These are phyloP conservation scores for Drosophila repletoides DNA, from an alignment of 1,140 invertebrate species.

Conservation along the genomic window DNA sequence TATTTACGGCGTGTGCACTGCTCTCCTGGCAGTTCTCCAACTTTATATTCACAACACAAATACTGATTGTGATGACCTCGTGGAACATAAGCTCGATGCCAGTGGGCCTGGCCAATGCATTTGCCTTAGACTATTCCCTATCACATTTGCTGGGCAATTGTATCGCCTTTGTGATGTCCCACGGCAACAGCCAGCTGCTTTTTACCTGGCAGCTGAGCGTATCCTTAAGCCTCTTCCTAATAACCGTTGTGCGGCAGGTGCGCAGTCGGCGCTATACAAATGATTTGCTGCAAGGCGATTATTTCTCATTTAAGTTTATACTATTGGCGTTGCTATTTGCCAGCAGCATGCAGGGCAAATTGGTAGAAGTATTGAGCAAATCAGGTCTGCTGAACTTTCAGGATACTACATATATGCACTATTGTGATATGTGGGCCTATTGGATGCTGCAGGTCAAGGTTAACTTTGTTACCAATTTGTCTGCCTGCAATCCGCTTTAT, in stretches of 20 bases:
- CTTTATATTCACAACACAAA: conserved; percentile 74
- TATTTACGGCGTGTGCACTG: conserved; percentile 66
- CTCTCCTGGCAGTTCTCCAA: conserved; percentile 80
- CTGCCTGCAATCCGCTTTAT: conserved; percentile 70
- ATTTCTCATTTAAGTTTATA: conserved; percentile 66
- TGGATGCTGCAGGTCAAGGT: conserved; percentile 72
- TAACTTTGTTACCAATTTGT: conserved; percentile 67
- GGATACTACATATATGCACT: conserved; percentile 50
- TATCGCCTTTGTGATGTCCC: conserved; percentile 70
- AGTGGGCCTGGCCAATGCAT: conserved; percentile 45
- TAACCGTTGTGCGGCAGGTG: conserved; percentile 50
- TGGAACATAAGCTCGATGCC: conserved; percentile 52
- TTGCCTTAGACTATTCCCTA: conserved; percentile 68
- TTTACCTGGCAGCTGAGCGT: conserved; percentile 67
- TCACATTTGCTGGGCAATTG: conserved; percentile 68
- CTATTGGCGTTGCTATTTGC: conserved; percentile 58
- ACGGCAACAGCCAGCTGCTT: conserved; percentile 65
- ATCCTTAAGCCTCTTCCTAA: conserved; percentile 57
- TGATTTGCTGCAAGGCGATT: conserved; percentile 43
- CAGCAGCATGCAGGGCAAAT: conserved; percentile 59
- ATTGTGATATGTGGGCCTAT: conserved; percentile 62
- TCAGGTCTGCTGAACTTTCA: conserved; percentile 42
- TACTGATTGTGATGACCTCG: conserved; percentile 66
- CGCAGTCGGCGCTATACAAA: conserved; percentile 31
- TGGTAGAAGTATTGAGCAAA: conserved; percentile 56